Base-by-base conservation (phyloP, 2,888 invertebrate genomes). In the Pelosia muscerda region DNA sequence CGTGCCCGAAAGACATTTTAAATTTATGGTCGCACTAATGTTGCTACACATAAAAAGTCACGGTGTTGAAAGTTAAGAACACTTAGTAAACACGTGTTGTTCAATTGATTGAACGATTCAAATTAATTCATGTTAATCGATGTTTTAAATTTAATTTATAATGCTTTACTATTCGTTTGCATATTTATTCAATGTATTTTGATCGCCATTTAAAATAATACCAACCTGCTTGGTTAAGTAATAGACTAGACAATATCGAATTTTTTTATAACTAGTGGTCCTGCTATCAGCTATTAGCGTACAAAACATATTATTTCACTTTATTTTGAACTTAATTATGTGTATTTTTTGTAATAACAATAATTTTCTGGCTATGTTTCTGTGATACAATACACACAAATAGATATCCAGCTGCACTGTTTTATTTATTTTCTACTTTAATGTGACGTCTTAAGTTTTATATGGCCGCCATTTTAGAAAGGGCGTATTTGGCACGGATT, bases 71-170 rank as follows among this genome's bases (percentile, higher is more conserved):
- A 74, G 71, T 84, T 84, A 82, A 87, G 85, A 86, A 78, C 83
- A 83, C 81, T 86, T 81, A 79, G 65, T 71, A 75, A 83, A 87
- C 86, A 87, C 81, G 79, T 88, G 88, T 85, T 67, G 34, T 28
- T 25, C 63, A 10, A 75, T 70, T 81, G 81, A 83, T 83, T 81
- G 72, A 81, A 81, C 69, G 78, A 75, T 81, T 75, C 77, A 79
- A 81, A 84, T 82, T 82, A 82, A 85, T 81, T 74, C 74, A 78
- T 77, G 76, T 66, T 73, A 70, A 78, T 80, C 62, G 69, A 60
- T 54, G 56, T 74, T 73, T 74, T 63, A 49, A 66, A 77, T 81
- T 70, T 75, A 75, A 77, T 73, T 67, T 68, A 68, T 64, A 65
- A 55, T 62, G 28, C 56, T 73, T 57, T 68, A 62, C 53, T 58